phyloP scores from a whole-genome alignment of 2,797 vertebrate species.

The Rhincodon typus region DNA sequence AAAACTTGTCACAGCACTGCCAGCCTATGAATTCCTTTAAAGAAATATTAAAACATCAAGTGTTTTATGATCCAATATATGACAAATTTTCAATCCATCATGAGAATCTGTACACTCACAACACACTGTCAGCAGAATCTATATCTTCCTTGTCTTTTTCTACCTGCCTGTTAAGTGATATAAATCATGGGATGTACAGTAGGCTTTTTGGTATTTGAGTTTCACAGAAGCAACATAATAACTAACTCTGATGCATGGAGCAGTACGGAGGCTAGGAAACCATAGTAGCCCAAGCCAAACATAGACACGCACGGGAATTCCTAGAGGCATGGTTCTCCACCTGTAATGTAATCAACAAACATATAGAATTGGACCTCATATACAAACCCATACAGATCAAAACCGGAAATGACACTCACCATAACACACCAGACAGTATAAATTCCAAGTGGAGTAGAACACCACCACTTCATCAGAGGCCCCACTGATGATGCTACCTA shows the following conservation, averaged over 20 bases:
- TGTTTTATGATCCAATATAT: neutral
- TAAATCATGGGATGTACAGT: neutral
- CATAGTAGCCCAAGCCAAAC: too few species aligned
- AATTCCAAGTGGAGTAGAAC: too few species aligned
- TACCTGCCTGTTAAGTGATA: neutral
- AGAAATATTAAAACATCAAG: neutral
- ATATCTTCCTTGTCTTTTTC: neutral
- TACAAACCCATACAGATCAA: too few species aligned
- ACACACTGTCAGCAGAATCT: neutral
- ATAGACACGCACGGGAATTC: too few species aligned
- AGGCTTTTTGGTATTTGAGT: neutral
- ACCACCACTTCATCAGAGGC: too few species aligned
- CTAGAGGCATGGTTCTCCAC: too few species aligned
- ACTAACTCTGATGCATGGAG: neutral
- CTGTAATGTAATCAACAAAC: too few species aligned
- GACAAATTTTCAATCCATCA: neutral
- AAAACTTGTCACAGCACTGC: neutral
- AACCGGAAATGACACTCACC: too few species aligned
- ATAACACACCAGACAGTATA: too few species aligned
- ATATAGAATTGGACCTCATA: too few species aligned
- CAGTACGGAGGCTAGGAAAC: too few species aligned
- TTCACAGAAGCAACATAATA: neutral
- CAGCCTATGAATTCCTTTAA: neutral
- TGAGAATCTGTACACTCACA: neutral
- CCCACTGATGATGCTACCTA: too few species aligned